phyloP scores from a whole-genome alignment of 2,888 invertebrate genomes.

The Plebejus argus region DNA sequence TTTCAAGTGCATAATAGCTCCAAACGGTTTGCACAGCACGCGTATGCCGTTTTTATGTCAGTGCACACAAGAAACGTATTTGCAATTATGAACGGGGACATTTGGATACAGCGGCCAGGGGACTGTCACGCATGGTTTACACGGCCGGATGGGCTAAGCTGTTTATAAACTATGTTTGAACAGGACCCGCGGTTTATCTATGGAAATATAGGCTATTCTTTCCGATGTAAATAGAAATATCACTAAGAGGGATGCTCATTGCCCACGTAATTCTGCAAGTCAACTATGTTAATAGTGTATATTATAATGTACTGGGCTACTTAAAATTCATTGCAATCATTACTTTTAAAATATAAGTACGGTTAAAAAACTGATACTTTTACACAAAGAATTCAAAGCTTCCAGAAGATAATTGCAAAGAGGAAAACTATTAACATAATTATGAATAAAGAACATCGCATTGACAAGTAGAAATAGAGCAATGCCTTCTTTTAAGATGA shows the following conservation, averaged over 20 bases:
- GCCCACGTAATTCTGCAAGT: neutral
- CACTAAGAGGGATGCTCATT: neutral
- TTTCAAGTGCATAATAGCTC: neutral
- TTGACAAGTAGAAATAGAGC: constrained; percentile 22
- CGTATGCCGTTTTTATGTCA: constrained; percentile 28
- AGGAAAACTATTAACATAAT: constrained; percentile 31
- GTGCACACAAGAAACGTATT: constrained; percentile 28
- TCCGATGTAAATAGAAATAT: neutral
- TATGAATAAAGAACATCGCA: constrained; percentile 30
- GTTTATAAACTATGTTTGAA: constrained; percentile 17
- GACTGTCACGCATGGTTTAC: constrained; percentile 26
- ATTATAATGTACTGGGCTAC: too few relatives aligned
- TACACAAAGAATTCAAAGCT: constrained; percentile 6
- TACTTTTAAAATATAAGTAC: too few relatives aligned
- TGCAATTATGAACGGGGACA: constrained; percentile 28
- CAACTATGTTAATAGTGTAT: too few relatives aligned
- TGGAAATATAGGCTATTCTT: neutral
- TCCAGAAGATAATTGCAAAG: constrained; percentile 20
- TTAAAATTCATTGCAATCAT: neutral
- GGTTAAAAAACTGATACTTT: neutral
- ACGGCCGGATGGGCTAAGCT: constrained; percentile 14
- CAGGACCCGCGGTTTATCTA: constrained; percentile 7
- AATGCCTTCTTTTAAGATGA: constrained; percentile 10
- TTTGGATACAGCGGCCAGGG: constrained; percentile 12
- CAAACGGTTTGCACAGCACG: neutral